Evolutionary conservation across 1,140 invertebrate species (phyloP).

Genomic region (Hycleus phaleratus): DNA sequence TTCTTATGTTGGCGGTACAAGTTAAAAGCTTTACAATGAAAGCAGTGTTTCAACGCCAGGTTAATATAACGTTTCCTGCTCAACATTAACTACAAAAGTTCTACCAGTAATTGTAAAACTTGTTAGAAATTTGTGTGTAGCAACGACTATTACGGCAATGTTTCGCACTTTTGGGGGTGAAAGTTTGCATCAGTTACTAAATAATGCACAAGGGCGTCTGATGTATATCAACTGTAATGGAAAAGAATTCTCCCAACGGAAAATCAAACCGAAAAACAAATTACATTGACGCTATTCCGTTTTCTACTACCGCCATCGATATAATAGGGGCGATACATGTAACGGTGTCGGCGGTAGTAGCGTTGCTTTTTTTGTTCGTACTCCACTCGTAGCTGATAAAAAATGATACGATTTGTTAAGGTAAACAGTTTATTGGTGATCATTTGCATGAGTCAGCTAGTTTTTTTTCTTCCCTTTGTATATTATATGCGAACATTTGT

Average conservation of each 20-base stretch:
- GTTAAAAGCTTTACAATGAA: slow-evolving; percentile 13
- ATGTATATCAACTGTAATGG: slow-evolving; percentile 30
- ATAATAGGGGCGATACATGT: not conserved
- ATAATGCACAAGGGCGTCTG: slow-evolving; percentile 31
- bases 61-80: slow-evolving; percentile 23
- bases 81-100: slow-evolving; percentile 32
- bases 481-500: slow-evolving; percentile 12
- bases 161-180: slow-evolving; percentile 31
- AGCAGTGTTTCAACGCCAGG: slow-evolving; percentile 13
- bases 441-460: slow-evolving; percentile 14
- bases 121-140: slow-evolving; percentile 31
- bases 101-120: slow-evolving; percentile 32
- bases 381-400: slow-evolving; percentile 18
- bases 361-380: not conserved
- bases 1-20: not conserved
- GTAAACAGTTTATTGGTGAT: slow-evolving; percentile 26
- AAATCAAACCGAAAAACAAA: slow-evolving; percentile 29
- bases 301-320: not conserved
- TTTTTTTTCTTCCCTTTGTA: not conserved
- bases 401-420: slow-evolving; percentile 21
- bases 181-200: slow-evolving; percentile 28
- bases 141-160: slow-evolving; percentile 26
- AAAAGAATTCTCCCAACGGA: slow-evolving; percentile 26
- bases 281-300: slow-evolving; percentile 10
- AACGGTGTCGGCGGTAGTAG: not conserved